These are phyloP conservation scores for Dermatophagoides farinae DNA, from an alignment of 1,140 invertebrate species.

Conservation along the genomic window DNA sequence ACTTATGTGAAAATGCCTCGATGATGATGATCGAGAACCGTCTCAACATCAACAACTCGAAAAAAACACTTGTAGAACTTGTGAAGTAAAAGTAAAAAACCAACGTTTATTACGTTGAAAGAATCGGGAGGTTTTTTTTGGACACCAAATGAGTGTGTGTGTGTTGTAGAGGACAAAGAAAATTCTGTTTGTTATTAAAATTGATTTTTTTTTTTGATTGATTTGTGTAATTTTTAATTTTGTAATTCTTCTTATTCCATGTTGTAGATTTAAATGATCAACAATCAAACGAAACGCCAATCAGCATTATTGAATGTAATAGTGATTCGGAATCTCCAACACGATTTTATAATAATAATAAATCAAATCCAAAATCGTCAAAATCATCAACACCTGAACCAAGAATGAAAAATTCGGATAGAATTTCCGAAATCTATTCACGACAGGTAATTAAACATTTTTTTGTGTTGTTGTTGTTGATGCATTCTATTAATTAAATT, in stretches of 20 bases:
- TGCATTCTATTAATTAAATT: background rate
- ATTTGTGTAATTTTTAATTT: background rate
- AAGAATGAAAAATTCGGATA: constrained; percentile 1
- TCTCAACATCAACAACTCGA: background rate
- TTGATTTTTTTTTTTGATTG: too few relatives aligned
- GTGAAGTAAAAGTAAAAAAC: too few relatives aligned
- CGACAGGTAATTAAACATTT: constrained; percentile 1
- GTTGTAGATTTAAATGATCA: background rate
- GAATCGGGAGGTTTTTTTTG: too few relatives aligned
- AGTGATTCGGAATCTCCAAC: constrained; percentile 1
- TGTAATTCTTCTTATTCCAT: background rate
- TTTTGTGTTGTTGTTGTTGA: too few relatives aligned
- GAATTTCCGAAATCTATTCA: constrained; percentile 3
- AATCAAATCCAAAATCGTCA: background rate
- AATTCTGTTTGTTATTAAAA: too few relatives aligned
- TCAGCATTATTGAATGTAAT: constrained; percentile 2
- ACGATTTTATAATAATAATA: background rate
- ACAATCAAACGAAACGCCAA: background rate
- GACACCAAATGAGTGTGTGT: too few relatives aligned
- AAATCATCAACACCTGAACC: background rate
- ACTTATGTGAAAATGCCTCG: background rate
- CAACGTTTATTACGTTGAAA: too few relatives aligned
- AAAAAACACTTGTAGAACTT: background rate
- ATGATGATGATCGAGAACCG: background rate
- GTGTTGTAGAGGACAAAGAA: too few relatives aligned